These are phyloP conservation scores for Menura novaehollandiae DNA, from an alignment of 2,113 vertebrate genomes.

Conservation along the genomic window DNA sequence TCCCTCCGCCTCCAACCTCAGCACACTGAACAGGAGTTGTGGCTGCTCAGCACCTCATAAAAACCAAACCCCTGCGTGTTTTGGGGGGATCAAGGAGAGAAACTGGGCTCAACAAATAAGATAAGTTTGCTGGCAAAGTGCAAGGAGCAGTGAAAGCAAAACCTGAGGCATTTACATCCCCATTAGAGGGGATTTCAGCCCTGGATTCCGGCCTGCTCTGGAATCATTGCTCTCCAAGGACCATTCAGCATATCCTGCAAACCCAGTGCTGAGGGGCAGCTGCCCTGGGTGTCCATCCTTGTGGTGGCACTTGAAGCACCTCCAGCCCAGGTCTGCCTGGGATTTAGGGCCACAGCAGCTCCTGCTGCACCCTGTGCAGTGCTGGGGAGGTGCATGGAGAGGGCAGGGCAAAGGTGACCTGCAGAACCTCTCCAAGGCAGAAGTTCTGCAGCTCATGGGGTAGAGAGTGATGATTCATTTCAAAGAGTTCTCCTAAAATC, in stretches of 20 bases:
- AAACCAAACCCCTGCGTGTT: not conserved
- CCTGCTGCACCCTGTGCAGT: not conserved
- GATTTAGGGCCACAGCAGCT: not conserved
- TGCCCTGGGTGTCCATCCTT: not conserved
- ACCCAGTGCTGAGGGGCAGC: not conserved
- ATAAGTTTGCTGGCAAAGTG: not conserved
- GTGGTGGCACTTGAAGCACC: not conserved
- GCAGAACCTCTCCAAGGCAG: not conserved
- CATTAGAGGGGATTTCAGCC: not conserved
- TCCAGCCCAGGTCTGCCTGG: not conserved
- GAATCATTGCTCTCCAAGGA: not conserved
- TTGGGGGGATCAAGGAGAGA: not conserved
- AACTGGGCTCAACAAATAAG: not conserved
- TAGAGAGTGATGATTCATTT: not conserved
- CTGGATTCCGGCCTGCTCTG: not conserved
- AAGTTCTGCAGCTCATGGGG: not conserved
- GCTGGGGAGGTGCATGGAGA: not conserved
- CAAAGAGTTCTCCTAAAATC: not conserved
- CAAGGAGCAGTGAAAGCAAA: not conserved
- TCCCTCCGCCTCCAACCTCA: not conserved
- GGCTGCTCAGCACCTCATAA: constrained; percentile 17
- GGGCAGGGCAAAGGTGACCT: not conserved
- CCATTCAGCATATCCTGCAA: not conserved
- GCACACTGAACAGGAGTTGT: not conserved
- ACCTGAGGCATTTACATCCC: not conserved